Evolutionary conservation across 2,797 vertebrate genomes (phyloP).

Genomic region (Heterohyrax brucei): DNA sequence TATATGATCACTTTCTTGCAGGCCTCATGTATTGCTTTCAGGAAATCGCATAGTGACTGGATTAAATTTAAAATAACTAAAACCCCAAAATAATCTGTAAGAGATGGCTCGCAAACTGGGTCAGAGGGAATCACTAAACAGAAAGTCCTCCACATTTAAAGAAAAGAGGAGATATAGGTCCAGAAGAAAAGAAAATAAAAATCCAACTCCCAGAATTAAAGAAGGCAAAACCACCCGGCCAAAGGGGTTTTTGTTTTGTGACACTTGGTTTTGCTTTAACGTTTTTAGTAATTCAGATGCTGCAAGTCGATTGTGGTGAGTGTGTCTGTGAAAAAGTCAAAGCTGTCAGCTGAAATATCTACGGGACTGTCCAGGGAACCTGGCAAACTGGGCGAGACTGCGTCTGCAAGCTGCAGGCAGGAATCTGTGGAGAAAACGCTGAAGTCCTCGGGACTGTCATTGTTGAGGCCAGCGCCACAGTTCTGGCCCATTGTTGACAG

Average conservation of each 20-base stretch:
- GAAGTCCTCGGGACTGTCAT: constrained; percentile 96
- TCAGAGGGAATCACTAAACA: constrained; percentile 89
- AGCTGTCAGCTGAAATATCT: constrained; percentile 95
- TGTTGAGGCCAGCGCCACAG: constrained; percentile 98
- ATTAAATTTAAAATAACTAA: constrained; percentile 89
- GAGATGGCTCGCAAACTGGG: constrained; percentile 90
- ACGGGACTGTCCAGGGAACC: constrained; percentile 95
- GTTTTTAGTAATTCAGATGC: constrained; percentile 96
- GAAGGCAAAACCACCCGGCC: constrained; percentile 88
- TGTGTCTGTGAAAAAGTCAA: constrained; percentile 98
- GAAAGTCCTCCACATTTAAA: constrained; percentile 91
- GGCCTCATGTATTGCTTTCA: constrained; percentile 93
- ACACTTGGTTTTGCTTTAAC: constrained; percentile 88
- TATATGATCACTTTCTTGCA: constrained; percentile 94
- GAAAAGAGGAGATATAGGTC: constrained; percentile 49
- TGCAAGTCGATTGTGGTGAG: constrained; percentile 97
- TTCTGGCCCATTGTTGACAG: constrained; percentile 96
- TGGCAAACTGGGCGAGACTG: constrained; percentile 96
- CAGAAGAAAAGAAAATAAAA: constrained; percentile 84
- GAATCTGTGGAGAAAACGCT: constrained; percentile 96
- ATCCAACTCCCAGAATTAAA: constrained; percentile 75
- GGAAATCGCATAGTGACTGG: constrained; percentile 90
- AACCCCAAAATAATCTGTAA: constrained; percentile 87
- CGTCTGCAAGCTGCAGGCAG: constrained; percentile 97
- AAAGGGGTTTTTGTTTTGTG: constrained; percentile 86